These are phyloP conservation scores for Prosapia bicincta DNA, from an alignment of 2,888 invertebrate species.

Conservation along the genomic window DNA sequence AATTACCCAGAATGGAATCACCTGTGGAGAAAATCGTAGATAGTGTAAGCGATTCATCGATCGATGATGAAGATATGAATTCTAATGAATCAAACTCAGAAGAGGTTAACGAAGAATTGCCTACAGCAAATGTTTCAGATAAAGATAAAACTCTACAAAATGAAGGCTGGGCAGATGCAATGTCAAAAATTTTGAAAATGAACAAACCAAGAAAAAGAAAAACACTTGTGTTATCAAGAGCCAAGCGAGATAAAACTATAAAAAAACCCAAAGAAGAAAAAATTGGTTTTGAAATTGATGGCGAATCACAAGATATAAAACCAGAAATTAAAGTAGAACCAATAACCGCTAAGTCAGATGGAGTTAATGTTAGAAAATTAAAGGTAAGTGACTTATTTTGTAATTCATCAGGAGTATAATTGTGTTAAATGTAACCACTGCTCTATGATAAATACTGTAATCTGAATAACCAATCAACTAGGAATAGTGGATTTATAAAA, in stretches of 20 bases:
- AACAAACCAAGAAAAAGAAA: slow-evolving; percentile 73
- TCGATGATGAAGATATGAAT: slow-evolving; percentile 17
- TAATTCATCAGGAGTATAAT: too few relatives aligned
- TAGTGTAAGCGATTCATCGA: background rate
- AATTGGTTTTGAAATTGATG: slow-evolving; percentile 60
- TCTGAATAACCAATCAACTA: too few relatives aligned
- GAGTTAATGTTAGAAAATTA: slow-evolving; percentile 37
- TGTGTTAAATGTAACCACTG: too few relatives aligned
- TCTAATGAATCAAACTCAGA: slow-evolving; percentile 8
- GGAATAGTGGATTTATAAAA: too few relatives aligned
- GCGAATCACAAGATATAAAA: slow-evolving; percentile 44
- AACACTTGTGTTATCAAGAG: slow-evolving; percentile 71
- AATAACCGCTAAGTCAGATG: background rate
- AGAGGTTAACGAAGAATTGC: slow-evolving; percentile 33
- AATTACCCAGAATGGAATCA: background rate
- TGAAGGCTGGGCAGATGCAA: slow-evolving; percentile 77
- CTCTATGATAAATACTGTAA: too few relatives aligned
- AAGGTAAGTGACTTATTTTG: too few relatives aligned
- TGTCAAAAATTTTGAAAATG: slow-evolving; percentile 71
- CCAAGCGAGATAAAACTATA: slow-evolving; percentile 56
- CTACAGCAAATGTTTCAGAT: background rate
- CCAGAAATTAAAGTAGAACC: slow-evolving; percentile 29
- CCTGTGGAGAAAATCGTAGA: background rate
- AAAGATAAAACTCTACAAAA: slow-evolving; percentile 46
- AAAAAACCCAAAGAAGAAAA: slow-evolving; percentile 50